Evolutionary conservation across 2,888 invertebrate genomes (phyloP).

Genomic region (Hyposoter dolosus): DNA sequence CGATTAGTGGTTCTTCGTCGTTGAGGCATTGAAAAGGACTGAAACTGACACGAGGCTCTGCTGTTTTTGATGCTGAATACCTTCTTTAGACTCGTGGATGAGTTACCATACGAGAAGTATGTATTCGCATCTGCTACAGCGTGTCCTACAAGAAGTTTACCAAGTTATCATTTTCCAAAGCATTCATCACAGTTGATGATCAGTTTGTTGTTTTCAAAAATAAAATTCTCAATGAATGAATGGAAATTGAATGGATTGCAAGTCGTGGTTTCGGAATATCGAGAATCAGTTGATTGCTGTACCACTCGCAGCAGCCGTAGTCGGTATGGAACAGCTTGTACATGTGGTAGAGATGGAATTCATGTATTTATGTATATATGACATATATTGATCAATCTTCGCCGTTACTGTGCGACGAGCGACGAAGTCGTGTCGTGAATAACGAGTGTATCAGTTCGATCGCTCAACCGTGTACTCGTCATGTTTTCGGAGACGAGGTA

Average conservation of each 20-base stretch:
- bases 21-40: background rate
- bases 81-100: background rate
- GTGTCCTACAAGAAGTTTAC: background rate
- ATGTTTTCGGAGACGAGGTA: constrained; percentile 45
- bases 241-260: background rate
- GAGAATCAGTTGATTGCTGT: background rate
- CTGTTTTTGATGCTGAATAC: background rate
- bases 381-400: constrained; percentile 28
- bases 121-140: background rate
- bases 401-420: constrained; percentile 54
- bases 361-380: background rate
- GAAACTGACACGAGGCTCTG: background rate
- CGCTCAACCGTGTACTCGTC: constrained; percentile 42
- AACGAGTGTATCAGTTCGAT: constrained; percentile 63
- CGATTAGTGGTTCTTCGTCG: constrained; percentile 17
- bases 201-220: background rate
- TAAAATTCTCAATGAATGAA: background rate
- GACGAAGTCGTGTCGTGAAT: constrained; percentile 64
- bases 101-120: background rate
- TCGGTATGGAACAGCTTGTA: background rate
- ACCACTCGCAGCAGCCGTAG: background rate
- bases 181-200: background rate
- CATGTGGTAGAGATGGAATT: background rate
- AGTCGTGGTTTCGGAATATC: background rate
- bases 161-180: background rate